Evolutionary conservation across 1,140 invertebrate species (phyloP).

Genomic region (Hyposmocoma kahamanoa): DNA sequence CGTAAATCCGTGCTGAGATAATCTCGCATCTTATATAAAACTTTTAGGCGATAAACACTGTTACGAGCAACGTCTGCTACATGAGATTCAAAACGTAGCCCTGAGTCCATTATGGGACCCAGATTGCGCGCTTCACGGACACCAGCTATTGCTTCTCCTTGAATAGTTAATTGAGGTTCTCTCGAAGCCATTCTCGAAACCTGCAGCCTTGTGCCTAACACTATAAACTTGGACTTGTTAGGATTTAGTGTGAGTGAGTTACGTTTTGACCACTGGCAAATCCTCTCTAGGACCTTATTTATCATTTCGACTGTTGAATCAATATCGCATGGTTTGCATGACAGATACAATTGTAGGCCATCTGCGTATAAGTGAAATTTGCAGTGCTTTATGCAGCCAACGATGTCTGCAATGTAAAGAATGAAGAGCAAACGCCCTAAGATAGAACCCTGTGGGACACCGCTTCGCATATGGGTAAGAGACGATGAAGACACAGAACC

Average conservation of each 20-base stretch:
- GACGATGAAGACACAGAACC: neutral
- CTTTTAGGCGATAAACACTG: constrained; percentile 2
- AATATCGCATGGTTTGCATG: neutral
- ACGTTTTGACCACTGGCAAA: neutral
- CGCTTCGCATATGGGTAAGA: neutral
- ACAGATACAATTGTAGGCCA: neutral
- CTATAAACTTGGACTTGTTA: constrained; percentile 1
- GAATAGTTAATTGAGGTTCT: neutral
- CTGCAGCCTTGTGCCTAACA: neutral
- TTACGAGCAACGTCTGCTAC: neutral
- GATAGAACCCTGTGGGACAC: constrained; percentile 1
- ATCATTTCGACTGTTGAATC: neutral
- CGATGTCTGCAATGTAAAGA: neutral
- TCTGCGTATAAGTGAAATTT: neutral
- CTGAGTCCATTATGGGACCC: neutral
- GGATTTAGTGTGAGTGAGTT: constrained; percentile 1
- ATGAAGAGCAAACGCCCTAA: no score
- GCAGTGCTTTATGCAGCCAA: neutral
- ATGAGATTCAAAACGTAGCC: constrained; percentile 1
- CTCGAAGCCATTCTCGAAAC: neutral
- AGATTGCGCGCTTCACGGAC: neutral
- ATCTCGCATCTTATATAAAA: neutral
- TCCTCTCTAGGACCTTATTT: no score
- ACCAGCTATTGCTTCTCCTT: neutral
- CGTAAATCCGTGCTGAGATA: neutral